Conservation (phyloP, 35 echinoderm and acorn worm genomes). For the Anneissia japonica region DNA sequence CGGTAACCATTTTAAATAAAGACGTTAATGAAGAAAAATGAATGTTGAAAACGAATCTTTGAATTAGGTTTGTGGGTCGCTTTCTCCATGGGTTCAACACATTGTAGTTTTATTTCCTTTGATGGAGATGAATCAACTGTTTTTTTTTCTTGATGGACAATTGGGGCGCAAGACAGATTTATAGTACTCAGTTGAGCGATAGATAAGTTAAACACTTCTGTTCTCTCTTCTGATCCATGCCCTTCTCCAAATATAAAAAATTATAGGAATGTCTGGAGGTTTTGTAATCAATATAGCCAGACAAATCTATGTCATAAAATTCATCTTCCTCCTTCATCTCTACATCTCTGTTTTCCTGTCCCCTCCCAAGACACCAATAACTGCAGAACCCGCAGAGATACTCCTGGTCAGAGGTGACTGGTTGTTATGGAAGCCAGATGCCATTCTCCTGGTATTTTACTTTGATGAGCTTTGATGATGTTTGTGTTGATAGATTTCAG, state of each 20-base stretch:
- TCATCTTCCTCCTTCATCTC: not conserved
- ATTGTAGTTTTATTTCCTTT: not conserved
- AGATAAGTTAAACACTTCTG: not conserved
- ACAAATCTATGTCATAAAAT: not conserved
- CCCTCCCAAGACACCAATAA: not conserved
- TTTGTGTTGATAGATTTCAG: not conserved
- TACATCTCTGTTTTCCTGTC: not conserved
- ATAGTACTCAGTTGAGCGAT: not conserved
- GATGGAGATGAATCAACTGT: not conserved
- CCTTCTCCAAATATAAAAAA: not conserved
- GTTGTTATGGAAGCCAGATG: not conserved
- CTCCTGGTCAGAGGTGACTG: not conserved
- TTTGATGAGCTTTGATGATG: not conserved
- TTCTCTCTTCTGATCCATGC: not conserved
- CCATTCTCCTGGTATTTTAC: not conserved
- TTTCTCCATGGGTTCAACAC: not conserved
- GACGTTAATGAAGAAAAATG: too few relatives aligned
- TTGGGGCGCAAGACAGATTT: not conserved
- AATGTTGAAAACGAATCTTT: too few relatives aligned
- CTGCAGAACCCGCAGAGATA: not conserved
- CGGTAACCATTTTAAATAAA: too few relatives aligned
- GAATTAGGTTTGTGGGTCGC: not conserved
- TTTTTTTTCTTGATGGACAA: not conserved
- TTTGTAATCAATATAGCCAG: not conserved
- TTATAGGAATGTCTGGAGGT: not conserved